phyloP scores from a whole-genome alignment of 2,113 vertebrate species.

The Cyphomyrus discorhynchus region DNA sequence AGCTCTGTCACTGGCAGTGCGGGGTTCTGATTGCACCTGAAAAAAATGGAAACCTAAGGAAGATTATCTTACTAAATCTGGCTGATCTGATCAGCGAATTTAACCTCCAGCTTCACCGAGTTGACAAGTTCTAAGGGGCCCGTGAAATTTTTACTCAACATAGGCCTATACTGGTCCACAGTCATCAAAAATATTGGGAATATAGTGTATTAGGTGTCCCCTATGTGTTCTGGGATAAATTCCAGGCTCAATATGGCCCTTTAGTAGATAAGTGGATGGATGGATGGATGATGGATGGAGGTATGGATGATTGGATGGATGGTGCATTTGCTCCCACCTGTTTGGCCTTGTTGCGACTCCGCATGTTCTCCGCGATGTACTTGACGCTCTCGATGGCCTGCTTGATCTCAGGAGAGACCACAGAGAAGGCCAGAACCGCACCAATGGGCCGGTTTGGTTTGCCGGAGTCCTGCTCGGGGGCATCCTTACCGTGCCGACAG shows the following conservation, averaged over 20 bases:
- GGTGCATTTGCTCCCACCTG: slow-evolving; percentile 62
- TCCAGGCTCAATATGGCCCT: not conserved
- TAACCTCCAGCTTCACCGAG: not conserved
- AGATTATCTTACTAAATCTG: not conserved
- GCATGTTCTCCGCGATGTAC: slow-evolving; percentile 89
- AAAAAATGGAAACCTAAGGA: not conserved
- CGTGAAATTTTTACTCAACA: not conserved
- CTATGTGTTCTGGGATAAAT: not conserved
- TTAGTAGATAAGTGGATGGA: not conserved
- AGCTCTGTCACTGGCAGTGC: too few relatives aligned
- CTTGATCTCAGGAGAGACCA: slow-evolving; percentile 72
- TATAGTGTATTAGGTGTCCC: not conserved
- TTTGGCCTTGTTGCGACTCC: slow-evolving; percentile 79
- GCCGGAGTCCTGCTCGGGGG: not conserved
- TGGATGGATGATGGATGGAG: not conserved
- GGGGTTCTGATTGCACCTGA: not conserved
- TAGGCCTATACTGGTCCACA: not conserved
- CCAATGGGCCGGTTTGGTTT: slow-evolving; percentile 57
- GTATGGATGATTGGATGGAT: not conserved
- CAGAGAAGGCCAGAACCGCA: slow-evolving; percentile 49
- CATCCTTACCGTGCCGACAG: slow-evolving; percentile 38
- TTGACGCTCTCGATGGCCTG: slow-evolving; percentile 76
- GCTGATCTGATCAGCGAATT: not conserved
- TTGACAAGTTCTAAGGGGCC: not conserved
- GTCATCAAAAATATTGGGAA: not conserved